A percentile compares a stretch with the other conserved stretches of the same genome.
These are phyloP conservation scores for Norana najaformis DNA, from an alignment of 2,888 invertebrate genomes.

Conservation along the genomic window DNA sequence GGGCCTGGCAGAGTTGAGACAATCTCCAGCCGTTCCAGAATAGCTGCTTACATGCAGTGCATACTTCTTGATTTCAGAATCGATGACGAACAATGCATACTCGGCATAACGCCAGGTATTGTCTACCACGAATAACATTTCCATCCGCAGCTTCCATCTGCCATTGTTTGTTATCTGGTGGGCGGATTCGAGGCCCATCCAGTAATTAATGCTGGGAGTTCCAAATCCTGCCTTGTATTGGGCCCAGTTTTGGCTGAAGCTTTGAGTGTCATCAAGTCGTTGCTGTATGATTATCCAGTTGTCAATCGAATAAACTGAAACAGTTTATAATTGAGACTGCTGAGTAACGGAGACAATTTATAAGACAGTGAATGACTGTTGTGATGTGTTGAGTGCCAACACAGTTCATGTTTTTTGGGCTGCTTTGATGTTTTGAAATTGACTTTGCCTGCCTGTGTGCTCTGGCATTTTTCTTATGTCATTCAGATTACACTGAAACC, in stretches of 20 bases:
- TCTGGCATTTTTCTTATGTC: too few relatives aligned
- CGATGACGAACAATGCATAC: slow-evolving; percentile 27
- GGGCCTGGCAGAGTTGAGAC: neutral
- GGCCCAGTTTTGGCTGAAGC: neutral
- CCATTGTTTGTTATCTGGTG: slow-evolving; percentile 26
- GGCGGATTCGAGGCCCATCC: neutral
- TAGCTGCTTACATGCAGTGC: slow-evolving; percentile 21
- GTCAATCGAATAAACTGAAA: neutral
- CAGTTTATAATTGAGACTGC: neutral
- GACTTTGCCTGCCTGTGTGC: too few relatives aligned
- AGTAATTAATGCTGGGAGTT: neutral
- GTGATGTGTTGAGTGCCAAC: too few relatives aligned
- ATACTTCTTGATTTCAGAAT: slow-evolving; percentile 18
- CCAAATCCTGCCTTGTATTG: neutral
- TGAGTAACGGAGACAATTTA: too few relatives aligned
- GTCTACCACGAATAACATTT: slow-evolving; percentile 17
- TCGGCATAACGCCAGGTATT: slow-evolving; percentile 24
- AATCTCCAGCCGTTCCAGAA: slow-evolving; percentile 24
- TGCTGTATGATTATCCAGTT: neutral
- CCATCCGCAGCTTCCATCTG: slow-evolving; percentile 26
- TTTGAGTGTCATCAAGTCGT: neutral
- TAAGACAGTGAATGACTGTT: too few relatives aligned
- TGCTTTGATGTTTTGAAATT: too few relatives aligned
- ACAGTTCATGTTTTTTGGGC: too few relatives aligned
- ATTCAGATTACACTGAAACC: too few relatives aligned